Percentiles rank a stretch among this genome's conserved stretches.
Conservation (phyloP, 2,113 vertebrate species). For the Cnemophilus loriae region DNA sequence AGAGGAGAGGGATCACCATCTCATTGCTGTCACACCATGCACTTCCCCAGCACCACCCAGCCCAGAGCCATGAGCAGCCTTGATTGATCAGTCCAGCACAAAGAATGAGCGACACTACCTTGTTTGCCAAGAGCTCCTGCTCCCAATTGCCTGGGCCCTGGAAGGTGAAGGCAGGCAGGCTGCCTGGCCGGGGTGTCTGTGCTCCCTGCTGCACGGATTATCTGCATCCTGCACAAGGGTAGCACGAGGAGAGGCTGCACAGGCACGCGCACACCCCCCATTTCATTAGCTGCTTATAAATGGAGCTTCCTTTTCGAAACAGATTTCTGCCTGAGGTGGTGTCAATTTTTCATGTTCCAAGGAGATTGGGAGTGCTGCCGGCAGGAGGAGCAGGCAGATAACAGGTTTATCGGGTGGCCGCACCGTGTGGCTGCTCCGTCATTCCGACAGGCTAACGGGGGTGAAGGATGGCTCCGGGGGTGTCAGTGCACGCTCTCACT, state of each 20-base stretch:
- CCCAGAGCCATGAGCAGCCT: neutral
- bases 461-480: constrained; percentile 46
- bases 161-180: neutral
- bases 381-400: constrained; percentile 65
- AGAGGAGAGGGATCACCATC: neutral
- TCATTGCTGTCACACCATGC: neutral
- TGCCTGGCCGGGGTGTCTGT: neutral
- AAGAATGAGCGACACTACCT: neutral
- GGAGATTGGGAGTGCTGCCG: constrained; percentile 56
- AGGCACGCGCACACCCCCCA: fast-evolving
- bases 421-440: constrained; percentile 50
- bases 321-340: constrained; percentile 71
- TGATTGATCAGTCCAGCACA: neutral
- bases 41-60: neutral
- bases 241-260: neutral
- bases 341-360: constrained; percentile 71
- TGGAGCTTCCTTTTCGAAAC: constrained; percentile 61
- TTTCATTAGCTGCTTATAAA: constrained; percentile 72
- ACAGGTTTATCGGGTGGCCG: constrained; percentile 69
- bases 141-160: neutral
- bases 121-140: neutral
- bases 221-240: neutral
- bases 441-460: constrained; percentile 50
- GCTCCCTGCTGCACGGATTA: neutral
- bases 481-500: neutral